Evolutionary conservation across 2,797 vertebrate species (phyloP), one percentile per base, ranked within the genome.

Genomic region (Lophotriccus pileatus): DNA sequence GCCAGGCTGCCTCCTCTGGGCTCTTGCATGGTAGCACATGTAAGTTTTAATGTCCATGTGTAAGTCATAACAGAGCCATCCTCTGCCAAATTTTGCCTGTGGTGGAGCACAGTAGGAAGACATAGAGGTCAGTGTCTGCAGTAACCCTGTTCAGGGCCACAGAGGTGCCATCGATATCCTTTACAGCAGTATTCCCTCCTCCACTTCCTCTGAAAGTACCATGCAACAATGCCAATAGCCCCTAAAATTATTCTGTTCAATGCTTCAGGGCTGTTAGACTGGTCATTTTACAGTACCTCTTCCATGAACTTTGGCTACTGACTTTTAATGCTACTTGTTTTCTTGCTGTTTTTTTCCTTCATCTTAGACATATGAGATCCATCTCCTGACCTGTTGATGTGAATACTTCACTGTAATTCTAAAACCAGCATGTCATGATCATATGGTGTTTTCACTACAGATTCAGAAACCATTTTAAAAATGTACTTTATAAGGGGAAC

Each of bases 21-120:
- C 39, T 55, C 2, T 43, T n/a, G 66, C 7, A 8, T 7, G 1
- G 4, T 39, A 70, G 25, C 1, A 1, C n/a, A 14, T 6, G 5
- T 34, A 37, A 87, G 11, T 37, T 73, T 6, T 14, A 36, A 63
- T 24, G 32, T 36, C 24, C 7, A 5, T 2, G 6, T 74, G 22
- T 39, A 43, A 84, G 2, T 30, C 68, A 9, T 7, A 84, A 27
- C 19, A 67, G 44, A 58, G 34, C 5, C 12, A 5, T 36, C 63
- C 69, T 50, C 34, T 81, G 41, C 37, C 44, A 21, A 39, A 81
- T 70, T 84, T 62, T 7, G 1, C 4, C 30, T 2, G 1, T 47
- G 25, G 25, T 41, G 27, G 24, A 64, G 32, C 37, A 28, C 1
- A 52, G n/a, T 15, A 50, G 56, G 30, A 82, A 27, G 56, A 27